A percentile compares a stretch with the other conserved stretches of the same genome.
Conservation (phyloP, 1,140 invertebrate species). For the Oryctes rhinoceros region DNA sequence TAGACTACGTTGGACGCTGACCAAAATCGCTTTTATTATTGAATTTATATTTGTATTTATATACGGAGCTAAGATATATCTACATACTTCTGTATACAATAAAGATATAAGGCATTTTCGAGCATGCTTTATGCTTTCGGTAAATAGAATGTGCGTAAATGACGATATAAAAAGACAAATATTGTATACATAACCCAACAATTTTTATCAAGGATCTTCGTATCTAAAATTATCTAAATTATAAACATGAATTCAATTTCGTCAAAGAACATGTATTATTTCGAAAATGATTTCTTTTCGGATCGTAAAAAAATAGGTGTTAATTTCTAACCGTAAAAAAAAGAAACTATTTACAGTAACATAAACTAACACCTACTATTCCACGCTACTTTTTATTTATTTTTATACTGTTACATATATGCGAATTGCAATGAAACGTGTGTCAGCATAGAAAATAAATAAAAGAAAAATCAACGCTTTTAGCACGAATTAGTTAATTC, state of each 20-base stretch:
- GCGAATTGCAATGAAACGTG: no score
- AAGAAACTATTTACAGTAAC: no score
- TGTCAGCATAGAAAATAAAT: no score
- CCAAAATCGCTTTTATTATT: background rate
- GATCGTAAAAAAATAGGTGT: no score
- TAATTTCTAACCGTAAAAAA: background rate
- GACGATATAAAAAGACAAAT: slow-evolving; percentile 9
- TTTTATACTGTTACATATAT: no score
- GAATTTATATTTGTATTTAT: slow-evolving; percentile 7
- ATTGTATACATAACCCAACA: background rate
- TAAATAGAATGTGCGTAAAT: background rate
- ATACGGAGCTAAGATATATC: background rate
- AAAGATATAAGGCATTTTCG: no score
- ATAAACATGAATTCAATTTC: background rate
- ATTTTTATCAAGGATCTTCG: background rate
- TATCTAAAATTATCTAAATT: background rate
- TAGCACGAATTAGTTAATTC: no score
- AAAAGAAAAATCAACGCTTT: no score
- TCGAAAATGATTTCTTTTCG: no score
- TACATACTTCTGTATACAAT: background rate
- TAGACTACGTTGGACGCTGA: background rate
- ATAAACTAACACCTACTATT: no score
- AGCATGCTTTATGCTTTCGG: background rate
- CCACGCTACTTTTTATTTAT: no score
- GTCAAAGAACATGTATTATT: background rate